A percentile compares a stretch with the other conserved stretches of the same genome.
Conservation (phyloP, 1,140 invertebrate species). For the Nephila pilipes region DNA sequence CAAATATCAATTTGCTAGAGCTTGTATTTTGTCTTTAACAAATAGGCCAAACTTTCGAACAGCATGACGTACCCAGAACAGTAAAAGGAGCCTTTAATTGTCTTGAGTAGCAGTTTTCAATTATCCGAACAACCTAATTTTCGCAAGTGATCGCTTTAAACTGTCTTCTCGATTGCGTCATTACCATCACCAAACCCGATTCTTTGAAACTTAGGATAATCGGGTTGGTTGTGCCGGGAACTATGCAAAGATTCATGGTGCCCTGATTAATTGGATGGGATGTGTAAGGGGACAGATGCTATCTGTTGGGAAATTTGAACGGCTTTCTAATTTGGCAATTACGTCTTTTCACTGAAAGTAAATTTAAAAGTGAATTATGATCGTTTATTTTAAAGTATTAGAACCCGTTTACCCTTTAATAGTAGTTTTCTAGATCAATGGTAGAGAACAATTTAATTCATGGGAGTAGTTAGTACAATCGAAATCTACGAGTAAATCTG, state of each 20-base stretch:
- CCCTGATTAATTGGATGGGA: background rate
- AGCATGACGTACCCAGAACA: background rate
- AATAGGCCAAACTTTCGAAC: background rate
- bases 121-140: conserved; percentile 20
- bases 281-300: background rate
- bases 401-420: too few relatives aligned
- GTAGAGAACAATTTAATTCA: too few relatives aligned
- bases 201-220: background rate
- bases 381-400: background rate
- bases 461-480: too few relatives aligned
- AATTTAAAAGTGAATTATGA: conserved; percentile 13
- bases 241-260: background rate
- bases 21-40: background rate
- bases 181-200: background rate
- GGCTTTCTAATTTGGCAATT: background rate
- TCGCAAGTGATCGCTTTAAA: conserved; percentile 15
- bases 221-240: background rate
- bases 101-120: conserved; percentile 26
- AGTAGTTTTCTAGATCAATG: too few relatives aligned
- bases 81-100: conserved; percentile 26
- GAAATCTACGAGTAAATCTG: too few relatives aligned
- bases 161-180: conserved; percentile 1
- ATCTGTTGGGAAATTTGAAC: background rate
- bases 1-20: too few relatives aligned
- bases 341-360: background rate